Percentiles rank a stretch among this genome's conserved stretches.
Conservation (phyloP, 1,140 invertebrate species). For the Caenorhabditis brenneri region DNA sequence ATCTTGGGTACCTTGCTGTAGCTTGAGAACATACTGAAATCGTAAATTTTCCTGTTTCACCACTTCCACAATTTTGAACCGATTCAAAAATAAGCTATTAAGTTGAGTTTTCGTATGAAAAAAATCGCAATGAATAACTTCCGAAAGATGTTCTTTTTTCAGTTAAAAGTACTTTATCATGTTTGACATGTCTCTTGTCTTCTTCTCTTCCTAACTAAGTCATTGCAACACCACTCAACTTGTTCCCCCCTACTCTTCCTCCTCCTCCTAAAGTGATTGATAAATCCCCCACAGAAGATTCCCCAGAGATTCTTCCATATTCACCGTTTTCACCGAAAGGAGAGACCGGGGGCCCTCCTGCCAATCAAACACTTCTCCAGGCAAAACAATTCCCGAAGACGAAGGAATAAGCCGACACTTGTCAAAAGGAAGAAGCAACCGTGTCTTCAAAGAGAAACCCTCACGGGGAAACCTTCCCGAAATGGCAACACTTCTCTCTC, state of each 20-base stretch:
- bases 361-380: slow-evolving; percentile 43
- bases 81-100: too few species aligned
- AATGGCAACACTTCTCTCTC: slow-evolving; percentile 43
- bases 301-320: neutral
- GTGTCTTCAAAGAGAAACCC: neutral
- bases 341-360: neutral
- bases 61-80: too few species aligned
- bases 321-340: neutral
- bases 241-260: neutral
- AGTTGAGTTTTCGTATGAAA: too few species aligned
- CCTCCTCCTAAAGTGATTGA: slow-evolving; percentile 17
- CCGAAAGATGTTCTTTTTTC: too few species aligned
- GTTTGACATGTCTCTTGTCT: too few species aligned
- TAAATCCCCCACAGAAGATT: slow-evolving; percentile 28
- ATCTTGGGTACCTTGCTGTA: too few species aligned
- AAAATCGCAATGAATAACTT: too few species aligned
- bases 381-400: slow-evolving; percentile 30
- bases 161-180: neutral
- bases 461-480: slow-evolving; percentile 28
- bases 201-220: neutral
- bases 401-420: neutral
- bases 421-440: neutral
- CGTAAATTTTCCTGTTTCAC: too few species aligned
- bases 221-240: neutral
- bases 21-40: too few species aligned